Base-by-base conservation (phyloP, 53 echinoderm and acorn worm species). In the Stichopus horrens region DNA sequence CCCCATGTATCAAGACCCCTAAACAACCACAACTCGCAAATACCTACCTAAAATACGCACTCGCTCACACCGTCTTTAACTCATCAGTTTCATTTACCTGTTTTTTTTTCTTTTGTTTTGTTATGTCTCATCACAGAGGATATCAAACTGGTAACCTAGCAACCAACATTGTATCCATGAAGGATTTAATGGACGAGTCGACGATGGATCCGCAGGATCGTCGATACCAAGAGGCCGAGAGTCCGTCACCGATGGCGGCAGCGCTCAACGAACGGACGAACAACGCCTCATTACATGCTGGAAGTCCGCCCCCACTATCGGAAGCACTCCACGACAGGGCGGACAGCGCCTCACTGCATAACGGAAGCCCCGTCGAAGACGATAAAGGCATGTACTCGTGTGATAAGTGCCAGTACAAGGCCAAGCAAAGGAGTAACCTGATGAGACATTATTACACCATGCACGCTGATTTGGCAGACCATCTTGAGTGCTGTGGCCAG, bases 341-440 rank as follows among this genome's bases (percentile, higher is more conserved):
- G 7, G 71, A 71, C n/a, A 71, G 19, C n/a, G 71, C n/a, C 19
- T 5, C 37, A 52, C 77, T 76, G 77, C 77, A 52, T 76, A 23
- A 37, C 77, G 71, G 67, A 10, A 85, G 65, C 66, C 83, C 83
- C 7, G 21, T 65, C 5, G 85, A 78, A 55, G 59, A 51, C n/a
- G 77, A 89, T 52, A 85, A 86, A 58, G 76, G 75, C 55, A 81
- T 81, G 75, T 88, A 90, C 86, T 57, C 75, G 5, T 94, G 94
- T 76, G 20, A 73, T 5, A 92, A 92, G 37, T 94, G 94, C 58
- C 63, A 88, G 13, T 94, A 94, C 89, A 88, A 87, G n/a, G 92
- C 92, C 86, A 90, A 88, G 19, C 84, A 92, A 20, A 92, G 94
- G 7, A 92, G 90, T 14, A 94, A 94, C 74, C 88, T 94, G 1